Percentiles rank a stretch among this genome's conserved stretches.
These are phyloP conservation scores for Hemibagrus guttatus DNA, from an alignment of 2,797 vertebrate species.

Conservation along the genomic window DNA sequence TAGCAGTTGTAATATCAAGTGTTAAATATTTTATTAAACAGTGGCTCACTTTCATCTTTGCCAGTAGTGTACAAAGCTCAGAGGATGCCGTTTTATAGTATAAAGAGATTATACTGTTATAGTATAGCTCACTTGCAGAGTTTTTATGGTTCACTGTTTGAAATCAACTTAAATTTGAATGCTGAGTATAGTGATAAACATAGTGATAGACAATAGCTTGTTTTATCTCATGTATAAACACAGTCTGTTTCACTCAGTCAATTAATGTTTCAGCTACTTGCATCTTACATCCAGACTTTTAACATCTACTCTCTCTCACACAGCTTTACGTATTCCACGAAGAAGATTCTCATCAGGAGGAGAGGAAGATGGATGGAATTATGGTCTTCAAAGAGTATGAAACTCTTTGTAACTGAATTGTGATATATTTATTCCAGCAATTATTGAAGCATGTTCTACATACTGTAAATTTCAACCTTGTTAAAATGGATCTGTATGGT, in stretches of 20 bases:
- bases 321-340: slow-evolving; percentile 51
- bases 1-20: not conserved
- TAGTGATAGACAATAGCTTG: not conserved
- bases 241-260: too few species aligned
- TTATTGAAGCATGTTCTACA: not conserved
- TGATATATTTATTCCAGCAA: not conserved
- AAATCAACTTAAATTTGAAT: not conserved
- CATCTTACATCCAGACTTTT: not conserved
- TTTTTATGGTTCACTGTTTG: not conserved
- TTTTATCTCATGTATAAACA: slow-evolving; percentile 1
- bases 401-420: not conserved
- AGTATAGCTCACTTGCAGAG: not conserved
- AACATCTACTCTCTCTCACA: slow-evolving; percentile 17
- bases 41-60: not conserved
- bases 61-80: not conserved
- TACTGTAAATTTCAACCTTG: not conserved
- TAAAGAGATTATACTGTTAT: not conserved
- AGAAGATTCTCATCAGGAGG: slow-evolving; percentile 94
- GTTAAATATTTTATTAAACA: not conserved
- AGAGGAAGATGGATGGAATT: slow-evolving; percentile 91
- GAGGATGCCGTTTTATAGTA: not conserved
- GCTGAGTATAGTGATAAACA: too few species aligned
- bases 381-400: slow-evolving; percentile 89
- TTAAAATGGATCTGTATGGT: not conserved
- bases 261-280: not conserved